Evolutionary conservation across 2,113 vertebrate species (phyloP).

Genomic region (Thalassoma bifasciatum): DNA sequence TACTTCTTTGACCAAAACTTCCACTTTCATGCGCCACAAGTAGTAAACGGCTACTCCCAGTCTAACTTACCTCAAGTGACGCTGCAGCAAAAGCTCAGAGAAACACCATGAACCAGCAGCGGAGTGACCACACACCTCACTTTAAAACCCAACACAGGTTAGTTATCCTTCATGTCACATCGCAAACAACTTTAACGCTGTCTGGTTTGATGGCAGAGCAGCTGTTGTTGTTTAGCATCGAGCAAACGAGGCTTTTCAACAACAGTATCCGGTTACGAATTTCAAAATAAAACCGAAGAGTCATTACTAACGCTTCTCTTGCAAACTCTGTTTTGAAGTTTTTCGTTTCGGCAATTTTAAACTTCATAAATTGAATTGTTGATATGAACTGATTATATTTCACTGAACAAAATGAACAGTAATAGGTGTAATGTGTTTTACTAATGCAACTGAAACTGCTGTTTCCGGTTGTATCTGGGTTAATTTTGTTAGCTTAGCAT

Average conservation of each 20-base stretch:
- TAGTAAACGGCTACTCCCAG: neutral
- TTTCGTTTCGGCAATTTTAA: no score
- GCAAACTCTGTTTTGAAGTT: no score
- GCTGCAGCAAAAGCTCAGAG: conserved; percentile 16
- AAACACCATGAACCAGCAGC: conserved; percentile 18
- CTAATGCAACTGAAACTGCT: neutral
- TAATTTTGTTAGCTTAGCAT: neutral
- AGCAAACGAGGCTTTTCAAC: rapidly evolving
- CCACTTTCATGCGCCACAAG: conserved; percentile 14
- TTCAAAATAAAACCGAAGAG: conserved; percentile 46
- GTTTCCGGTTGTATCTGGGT: conserved; percentile 11
- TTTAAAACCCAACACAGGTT: conserved; percentile 5
- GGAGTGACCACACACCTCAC: neutral
- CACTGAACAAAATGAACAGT: no score
- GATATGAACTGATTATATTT: no score
- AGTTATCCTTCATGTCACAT: conserved; percentile 36
- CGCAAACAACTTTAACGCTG: conserved; percentile 31
- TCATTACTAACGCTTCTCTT: neutral
- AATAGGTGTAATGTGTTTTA: no score
- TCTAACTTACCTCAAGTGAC: conserved; percentile 52
- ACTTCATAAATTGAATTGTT: no score
- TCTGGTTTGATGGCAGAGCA: conserved; percentile 41
- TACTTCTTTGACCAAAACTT: conserved; percentile 10
- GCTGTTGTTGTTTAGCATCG: conserved; percentile 42
- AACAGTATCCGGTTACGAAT: neutral